Evolutionary conservation across 2,113 vertebrate genomes (phyloP).

Genomic region (Oceanodroma tethys): DNA sequence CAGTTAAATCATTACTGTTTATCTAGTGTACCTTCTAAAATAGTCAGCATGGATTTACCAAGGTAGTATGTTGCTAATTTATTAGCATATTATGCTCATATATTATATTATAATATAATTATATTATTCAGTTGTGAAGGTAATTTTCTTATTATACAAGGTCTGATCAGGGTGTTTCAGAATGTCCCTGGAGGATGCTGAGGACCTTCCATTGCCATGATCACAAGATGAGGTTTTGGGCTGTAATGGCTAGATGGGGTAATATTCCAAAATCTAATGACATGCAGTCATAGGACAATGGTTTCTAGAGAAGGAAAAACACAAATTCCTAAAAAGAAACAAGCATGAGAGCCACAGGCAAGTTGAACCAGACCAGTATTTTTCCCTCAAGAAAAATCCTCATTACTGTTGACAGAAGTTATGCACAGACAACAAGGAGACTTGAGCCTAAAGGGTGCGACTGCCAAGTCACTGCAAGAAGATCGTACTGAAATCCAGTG

Average conservation of each 20-base stretch:
- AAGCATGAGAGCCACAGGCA: not conserved
- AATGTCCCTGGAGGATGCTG: not conserved
- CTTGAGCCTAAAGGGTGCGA: not conserved
- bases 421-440: not conserved
- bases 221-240: not conserved
- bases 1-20: not conserved
- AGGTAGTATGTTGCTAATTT: not conserved
- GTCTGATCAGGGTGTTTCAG: not conserved
- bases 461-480: not conserved
- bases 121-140: not conserved
- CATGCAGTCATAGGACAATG: not conserved
- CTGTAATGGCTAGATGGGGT: not conserved
- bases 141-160: not conserved
- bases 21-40: not conserved
- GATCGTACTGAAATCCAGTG: not conserved
- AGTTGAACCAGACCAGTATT: not conserved
- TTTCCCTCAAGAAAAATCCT: not conserved
- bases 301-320: not conserved
- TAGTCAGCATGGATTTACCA: not conserved
- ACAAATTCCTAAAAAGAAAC: conserved; percentile 1
- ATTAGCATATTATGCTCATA: not conserved
- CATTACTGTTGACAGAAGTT: not conserved
- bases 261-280: not conserved
- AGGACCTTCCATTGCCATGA: not conserved
- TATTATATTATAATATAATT: not conserved